phyloP scores from a whole-genome alignment of 2,888 invertebrate species.

The Petrolisthes cinctipes region DNA sequence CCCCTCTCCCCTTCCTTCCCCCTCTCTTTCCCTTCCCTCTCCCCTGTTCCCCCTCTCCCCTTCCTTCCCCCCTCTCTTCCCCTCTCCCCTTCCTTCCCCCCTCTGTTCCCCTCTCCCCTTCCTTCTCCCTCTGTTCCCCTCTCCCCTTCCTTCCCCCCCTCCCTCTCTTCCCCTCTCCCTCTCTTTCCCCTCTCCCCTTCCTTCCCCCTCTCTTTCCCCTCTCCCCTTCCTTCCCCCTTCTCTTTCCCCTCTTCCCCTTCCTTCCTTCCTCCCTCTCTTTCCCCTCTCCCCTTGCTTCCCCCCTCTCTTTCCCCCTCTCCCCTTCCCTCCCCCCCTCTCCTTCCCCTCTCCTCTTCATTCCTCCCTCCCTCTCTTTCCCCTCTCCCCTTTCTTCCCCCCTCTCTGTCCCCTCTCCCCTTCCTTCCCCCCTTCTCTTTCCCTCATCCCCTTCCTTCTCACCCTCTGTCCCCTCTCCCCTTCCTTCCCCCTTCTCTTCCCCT shows the following conservation, averaged over 20 bases:
- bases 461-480: neutral
- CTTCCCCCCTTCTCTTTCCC: neutral
- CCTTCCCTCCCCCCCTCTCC: neutral
- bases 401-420: neutral
- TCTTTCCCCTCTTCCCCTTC: neutral
- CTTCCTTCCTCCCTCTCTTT: neutral
- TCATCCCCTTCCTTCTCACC: neutral
- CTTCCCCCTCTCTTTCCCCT: no score
- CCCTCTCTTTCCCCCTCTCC: neutral
- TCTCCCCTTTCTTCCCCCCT: neutral
- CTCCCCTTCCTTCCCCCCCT: neutral
- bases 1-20: no score
- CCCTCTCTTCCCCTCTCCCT: neutral
- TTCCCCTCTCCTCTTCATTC: neutral
- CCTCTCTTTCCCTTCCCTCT: no score
- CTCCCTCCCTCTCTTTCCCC: neutral
- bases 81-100: neutral
- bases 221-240: neutral
- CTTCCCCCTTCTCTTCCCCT: neutral
- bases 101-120: neutral
- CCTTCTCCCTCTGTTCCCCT: neutral
- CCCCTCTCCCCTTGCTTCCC: neutral
- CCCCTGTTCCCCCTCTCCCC: neutral
- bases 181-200: neutral
- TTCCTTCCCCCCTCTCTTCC: neutral